phyloP scores from a whole-genome alignment of 1,140 invertebrate genomes.

The Eufriesea mexicana region DNA sequence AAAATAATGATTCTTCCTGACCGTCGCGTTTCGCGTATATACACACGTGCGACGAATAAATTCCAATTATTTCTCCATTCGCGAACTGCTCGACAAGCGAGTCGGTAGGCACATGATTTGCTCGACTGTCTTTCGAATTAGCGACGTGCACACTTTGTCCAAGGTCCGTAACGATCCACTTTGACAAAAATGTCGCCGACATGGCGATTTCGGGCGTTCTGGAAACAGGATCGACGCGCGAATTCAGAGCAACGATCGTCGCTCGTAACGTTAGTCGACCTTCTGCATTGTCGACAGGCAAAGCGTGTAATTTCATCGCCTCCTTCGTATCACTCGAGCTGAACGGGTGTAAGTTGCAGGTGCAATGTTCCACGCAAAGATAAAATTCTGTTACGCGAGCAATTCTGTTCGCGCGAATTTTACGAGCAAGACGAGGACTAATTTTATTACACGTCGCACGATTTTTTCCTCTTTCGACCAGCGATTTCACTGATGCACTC shows the following conservation, averaged over 20 bases:
- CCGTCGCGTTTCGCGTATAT: no score
- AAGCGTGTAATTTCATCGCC: slow-evolving; percentile 56
- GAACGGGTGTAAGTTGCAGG: slow-evolving; percentile 46
- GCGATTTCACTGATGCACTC: background rate
- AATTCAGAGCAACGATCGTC: slow-evolving; percentile 35
- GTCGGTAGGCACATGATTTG: no score
- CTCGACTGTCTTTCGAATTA: no score
- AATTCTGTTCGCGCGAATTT: slow-evolving; percentile 1
- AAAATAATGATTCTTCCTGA: background rate
- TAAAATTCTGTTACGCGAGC: slow-evolving; percentile 39
- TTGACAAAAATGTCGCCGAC: background rate
- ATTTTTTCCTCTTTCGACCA: background rate
- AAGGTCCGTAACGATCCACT: no score
- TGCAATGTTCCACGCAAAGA: slow-evolving; percentile 28
- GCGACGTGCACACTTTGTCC: no score
- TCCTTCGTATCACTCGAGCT: slow-evolving; percentile 26
- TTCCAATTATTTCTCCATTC: no score
- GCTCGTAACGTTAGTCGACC: slow-evolving; percentile 39
- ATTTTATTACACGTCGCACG: background rate
- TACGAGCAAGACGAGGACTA: background rate
- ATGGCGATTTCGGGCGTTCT: background rate
- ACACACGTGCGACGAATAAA: no score
- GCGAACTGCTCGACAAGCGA: no score
- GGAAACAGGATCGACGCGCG: slow-evolving; percentile 27
- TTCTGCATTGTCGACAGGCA: slow-evolving; percentile 52